A percentile compares a stretch with the other conserved stretches of the same genome.
These are phyloP conservation scores for Cotesia chilonis DNA, from an alignment of 1,140 invertebrate species.

Conservation along the genomic window DNA sequence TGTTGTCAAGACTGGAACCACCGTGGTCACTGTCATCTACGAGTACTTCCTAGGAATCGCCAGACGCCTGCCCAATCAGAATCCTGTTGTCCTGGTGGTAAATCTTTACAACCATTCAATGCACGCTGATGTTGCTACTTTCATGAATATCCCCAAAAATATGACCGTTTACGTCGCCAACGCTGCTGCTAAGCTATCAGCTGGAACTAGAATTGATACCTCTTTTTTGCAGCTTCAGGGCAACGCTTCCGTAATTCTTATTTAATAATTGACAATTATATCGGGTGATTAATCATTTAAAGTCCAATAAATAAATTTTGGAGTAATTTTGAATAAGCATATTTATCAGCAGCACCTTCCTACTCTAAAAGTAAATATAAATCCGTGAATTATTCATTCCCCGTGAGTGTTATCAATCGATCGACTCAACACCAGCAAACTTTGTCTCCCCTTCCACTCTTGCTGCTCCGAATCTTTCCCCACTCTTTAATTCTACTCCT, in stretches of 20 bases:
- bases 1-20: slow-evolving; percentile 56
- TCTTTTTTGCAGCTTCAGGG: slow-evolving; percentile 33
- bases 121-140: slow-evolving; percentile 40
- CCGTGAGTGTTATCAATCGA: neutral
- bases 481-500: too few species aligned
- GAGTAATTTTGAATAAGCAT: neutral
- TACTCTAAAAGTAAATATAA: neutral
- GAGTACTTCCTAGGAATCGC: slow-evolving; percentile 56
- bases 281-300: too few species aligned
- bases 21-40: slow-evolving; percentile 51
- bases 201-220: slow-evolving; percentile 4
- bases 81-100: slow-evolving; percentile 40
- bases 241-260: slow-evolving; percentile 41
- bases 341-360: neutral
- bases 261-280: neutral
- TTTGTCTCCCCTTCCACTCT: too few species aligned
- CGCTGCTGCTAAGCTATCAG: slow-evolving; percentile 27
- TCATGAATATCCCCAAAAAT: slow-evolving; percentile 42
- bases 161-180: slow-evolving; percentile 42
- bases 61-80: slow-evolving; percentile 19
- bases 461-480: too few species aligned
- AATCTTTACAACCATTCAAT: slow-evolving; percentile 40
- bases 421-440: neutral
- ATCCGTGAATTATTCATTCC: neutral
- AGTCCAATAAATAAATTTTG: neutral